Conservation (phyloP, 2,113 vertebrate species). For the Zapornia atra region DNA sequence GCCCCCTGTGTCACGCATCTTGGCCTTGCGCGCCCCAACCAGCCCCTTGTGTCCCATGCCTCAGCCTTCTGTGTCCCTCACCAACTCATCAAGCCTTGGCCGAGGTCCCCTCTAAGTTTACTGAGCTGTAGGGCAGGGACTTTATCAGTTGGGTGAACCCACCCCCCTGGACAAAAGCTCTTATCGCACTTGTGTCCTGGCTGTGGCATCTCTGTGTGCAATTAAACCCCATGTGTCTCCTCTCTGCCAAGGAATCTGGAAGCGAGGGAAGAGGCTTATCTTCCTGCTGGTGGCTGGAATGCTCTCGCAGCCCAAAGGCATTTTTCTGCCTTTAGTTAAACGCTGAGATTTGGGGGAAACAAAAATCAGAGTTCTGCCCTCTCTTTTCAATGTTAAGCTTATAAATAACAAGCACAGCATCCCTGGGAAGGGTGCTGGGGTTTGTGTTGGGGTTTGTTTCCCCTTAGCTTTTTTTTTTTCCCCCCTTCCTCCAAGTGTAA, state of each 20-base stretch:
- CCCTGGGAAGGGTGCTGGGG: not conserved
- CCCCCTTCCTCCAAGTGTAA: not conserved
- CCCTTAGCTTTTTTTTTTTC: not conserved
- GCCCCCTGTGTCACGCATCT: too few species aligned
- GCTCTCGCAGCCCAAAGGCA: conserved; percentile 1
- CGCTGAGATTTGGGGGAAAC: not conserved
- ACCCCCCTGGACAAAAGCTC: not conserved
- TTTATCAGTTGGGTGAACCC: not conserved
- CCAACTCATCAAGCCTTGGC: not conserved
- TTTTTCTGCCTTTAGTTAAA: not conserved
- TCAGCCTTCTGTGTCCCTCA: not conserved
- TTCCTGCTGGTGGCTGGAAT: conserved; percentile 39
- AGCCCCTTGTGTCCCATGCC: fast-evolving
- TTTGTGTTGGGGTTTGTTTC: not conserved
- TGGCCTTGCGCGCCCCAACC: fast-evolving
- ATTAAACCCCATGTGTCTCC: not conserved
- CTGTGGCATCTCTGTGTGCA: not conserved
- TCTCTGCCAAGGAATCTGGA: conserved; percentile 26
- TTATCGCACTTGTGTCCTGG: not conserved
- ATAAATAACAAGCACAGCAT: not conserved
- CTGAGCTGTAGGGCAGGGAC: not conserved
- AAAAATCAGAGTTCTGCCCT: not conserved
- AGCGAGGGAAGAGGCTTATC: not conserved
- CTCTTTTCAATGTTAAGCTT: not conserved
- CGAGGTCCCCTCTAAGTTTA: not conserved